phyloP scores from a whole-genome alignment of 2,797 vertebrate species.

The Helicolenus hilgendorfi region DNA sequence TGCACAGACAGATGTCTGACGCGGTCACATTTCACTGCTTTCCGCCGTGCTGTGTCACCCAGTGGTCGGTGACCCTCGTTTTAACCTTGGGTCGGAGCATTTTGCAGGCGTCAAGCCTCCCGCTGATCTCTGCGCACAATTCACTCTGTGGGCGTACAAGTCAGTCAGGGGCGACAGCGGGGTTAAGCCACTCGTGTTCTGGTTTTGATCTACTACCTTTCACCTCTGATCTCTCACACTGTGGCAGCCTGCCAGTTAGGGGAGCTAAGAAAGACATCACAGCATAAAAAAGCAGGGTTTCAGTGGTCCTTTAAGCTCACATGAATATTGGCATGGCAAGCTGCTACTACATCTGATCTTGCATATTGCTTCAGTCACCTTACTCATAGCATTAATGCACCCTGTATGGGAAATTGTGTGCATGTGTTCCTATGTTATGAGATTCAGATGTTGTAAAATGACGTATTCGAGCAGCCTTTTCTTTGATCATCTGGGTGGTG shows the following conservation, averaged over 20 bases:
- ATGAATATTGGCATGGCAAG: conserved; percentile 4
- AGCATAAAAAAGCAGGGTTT: conserved; percentile 32
- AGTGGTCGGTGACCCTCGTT: conserved; percentile 72
- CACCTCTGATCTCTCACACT: conserved; percentile 76
- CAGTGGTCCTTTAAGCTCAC: conserved; percentile 6
- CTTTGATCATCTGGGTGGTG: conserved; percentile 81
- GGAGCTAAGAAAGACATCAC: conserved; percentile 78
- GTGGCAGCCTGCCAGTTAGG: conserved; percentile 67
- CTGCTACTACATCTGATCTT: conserved; percentile 39
- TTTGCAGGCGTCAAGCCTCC: conserved; percentile 69
- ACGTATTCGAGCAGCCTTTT: conserved; percentile 44
- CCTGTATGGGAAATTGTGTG: conserved; percentile 34
- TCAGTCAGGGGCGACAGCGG: conserved; percentile 52
- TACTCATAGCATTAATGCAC: not conserved
- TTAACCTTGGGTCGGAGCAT: conserved; percentile 53
- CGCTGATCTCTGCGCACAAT: conserved; percentile 63
- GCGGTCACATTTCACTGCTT: conserved; percentile 79
- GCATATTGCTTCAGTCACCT: conserved; percentile 40
- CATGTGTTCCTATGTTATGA: conserved; percentile 57
- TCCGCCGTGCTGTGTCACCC: conserved; percentile 66
- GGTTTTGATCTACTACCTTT: conserved; percentile 84
- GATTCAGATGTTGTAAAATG: conserved; percentile 80
- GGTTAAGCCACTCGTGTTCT: conserved; percentile 77
- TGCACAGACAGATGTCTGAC: conserved; percentile 74
- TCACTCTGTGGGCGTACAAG: conserved; percentile 67